Evolutionary conservation across 2,888 invertebrate genomes (phyloP).

Genomic region (Pristionchus exspectatus): DNA sequence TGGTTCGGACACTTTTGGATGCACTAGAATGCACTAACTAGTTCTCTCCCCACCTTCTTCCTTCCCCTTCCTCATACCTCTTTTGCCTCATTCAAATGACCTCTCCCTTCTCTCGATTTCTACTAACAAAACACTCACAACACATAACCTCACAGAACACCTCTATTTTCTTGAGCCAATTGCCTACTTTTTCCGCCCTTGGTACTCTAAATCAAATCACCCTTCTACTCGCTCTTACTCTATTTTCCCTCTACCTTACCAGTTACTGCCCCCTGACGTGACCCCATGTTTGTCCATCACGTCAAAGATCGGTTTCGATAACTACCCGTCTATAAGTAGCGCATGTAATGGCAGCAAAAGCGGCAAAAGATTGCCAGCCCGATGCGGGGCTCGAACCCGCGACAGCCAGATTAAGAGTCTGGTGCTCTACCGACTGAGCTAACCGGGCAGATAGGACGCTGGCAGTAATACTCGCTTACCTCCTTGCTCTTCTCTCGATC

Average conservation of each 20-base stretch:
- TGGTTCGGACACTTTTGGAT: constrained; percentile 38
- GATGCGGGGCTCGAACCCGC: constrained; percentile 61
- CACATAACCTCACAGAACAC: constrained; percentile 24
- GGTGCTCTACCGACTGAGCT: constrained; percentile 75
- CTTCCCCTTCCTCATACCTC: constrained; percentile 37
- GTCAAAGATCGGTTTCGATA: constrained; percentile 44
- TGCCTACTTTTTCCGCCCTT: constrained; percentile 10
- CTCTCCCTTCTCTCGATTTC: not conserved
- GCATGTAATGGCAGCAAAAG: not conserved
- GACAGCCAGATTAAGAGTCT: constrained; percentile 73
- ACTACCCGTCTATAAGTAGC: constrained; percentile 30
- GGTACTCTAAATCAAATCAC: constrained; percentile 47
- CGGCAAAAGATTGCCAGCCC: constrained; percentile 56
- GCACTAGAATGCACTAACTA: constrained; percentile 42
- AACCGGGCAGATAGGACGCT: constrained; percentile 62
- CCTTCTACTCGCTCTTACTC: not conserved
- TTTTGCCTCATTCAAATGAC: constrained; percentile 33
- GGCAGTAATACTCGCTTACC: not conserved
- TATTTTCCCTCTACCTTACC: constrained; percentile 33
- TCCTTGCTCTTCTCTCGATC: not conserved
- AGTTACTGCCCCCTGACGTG: constrained; percentile 47
- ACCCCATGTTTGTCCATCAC: constrained; percentile 40
- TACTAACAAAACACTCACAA: constrained; percentile 35
- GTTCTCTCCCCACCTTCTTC: constrained; percentile 1
- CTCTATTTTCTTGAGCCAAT: constrained; percentile 27